Evolutionary conservation across 2,113 vertebrate genomes (phyloP), one percentile per base, ranked within the genome.

Genomic region (Chaetorhynchus papuensis): DNA sequence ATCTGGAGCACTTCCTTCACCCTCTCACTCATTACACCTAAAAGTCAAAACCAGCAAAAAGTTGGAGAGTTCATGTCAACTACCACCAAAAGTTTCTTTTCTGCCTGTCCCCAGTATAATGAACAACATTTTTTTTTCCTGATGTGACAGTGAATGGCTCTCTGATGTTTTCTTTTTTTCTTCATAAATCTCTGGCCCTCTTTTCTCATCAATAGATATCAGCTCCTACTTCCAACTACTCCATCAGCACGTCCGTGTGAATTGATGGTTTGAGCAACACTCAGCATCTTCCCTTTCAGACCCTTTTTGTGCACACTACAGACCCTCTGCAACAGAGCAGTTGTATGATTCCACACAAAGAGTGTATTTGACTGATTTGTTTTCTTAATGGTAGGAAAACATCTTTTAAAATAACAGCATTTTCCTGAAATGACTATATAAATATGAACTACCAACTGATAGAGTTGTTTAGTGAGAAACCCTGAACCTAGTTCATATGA

Each of bases 341-440:
- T 10, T 79, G 16, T 10, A 31, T 3, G 3, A 30, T 47, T 50
- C 47, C 44, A 77, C 8, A 50, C 15, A 15, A 77, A 60, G 4
- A 17, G 7, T 68, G 6, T 17, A 31, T 68, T 44, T 75, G 10
- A 30, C 4, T 14, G 16, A 20, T 11, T 22, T 42, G 31, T 35
- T 24, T 39, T 22, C 16, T 30, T 33, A 1, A 42, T 15, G 0
- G 5, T 7, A 8, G 7, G 11, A 37, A 75, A 41, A 4, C 21
- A 16, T 31, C 57, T 52, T n/a, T 47, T 18, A 15, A 12, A 81
- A 33, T 7, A 22, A 13, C 28, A 92, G 8, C 20, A 60, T 69
- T 74, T 81, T 84, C 13, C 45, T 69, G 39, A 75, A 60, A 33
- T 31, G 6, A 53, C 45, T 88, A 68, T 10, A 2, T 56, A 87